Evolutionary conservation across 1,140 invertebrate genomes (phyloP), one percentile per base, ranked within the genome.

Genomic region (Zaprionus tsacasi): DNA sequence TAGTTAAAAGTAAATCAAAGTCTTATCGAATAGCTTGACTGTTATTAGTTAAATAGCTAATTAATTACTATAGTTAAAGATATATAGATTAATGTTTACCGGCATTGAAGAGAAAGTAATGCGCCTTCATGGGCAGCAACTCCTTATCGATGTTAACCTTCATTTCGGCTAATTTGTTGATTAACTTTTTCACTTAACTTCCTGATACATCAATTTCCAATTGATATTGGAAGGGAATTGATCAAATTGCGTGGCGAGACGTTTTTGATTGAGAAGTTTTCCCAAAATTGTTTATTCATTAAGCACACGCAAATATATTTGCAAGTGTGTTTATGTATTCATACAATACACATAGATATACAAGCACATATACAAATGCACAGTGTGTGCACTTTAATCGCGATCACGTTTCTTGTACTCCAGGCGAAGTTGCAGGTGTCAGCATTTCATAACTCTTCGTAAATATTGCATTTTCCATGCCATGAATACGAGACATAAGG

Each of bases 101-200:
- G 87, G 96, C 97, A 95, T 97, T 97, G 78, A 95, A 97, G 15
- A 98, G 93, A 92, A 98, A 98, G 92, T 96, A 98, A 93, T 97
- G 97, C 2, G 95, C 96, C 92, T 98, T 98, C 87, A 98, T 96
- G 45, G 97, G 97, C 79, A 97, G 83, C 43, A 98, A 93, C 43
- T 96, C 94, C 87, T 94, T 95, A 90, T 98, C 96, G 35, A 98
- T 92, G 73, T 93, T 93, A 43, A 79, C 36, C 80, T 79, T 87
- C 92, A 93, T 93, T 68, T 80, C 8, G 21, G 11, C 15, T 50
- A 48, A 25, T 54, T 66, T 78, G 8, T 63, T 48, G 35, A 1
- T 70, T 13, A 30, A 3, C n/a, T 55, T 38, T 30, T 8, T 63
- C 50, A 15, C 50, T 45, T 15, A 12, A 21, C 10, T 57, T 45